A percentile compares a stretch with the other conserved stretches of the same genome.
phyloP scores from a whole-genome alignment of 2,888 invertebrate genomes.

The Dysmachus trigonus region DNA sequence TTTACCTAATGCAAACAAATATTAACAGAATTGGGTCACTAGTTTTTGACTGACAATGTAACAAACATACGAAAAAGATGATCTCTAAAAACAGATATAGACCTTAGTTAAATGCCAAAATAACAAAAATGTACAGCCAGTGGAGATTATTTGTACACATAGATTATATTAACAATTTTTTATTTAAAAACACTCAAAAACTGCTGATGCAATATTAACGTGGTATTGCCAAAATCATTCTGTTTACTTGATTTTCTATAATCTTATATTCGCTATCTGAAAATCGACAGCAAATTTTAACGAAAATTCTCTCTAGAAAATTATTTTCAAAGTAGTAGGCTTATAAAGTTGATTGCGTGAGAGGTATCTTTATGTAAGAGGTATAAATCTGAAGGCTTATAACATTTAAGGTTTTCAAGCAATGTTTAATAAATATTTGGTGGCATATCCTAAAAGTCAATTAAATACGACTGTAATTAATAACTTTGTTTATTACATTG shows the following conservation, averaged over 20 bases:
- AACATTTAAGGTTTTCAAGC: not conserved
- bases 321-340: not conserved
- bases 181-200: too few species aligned
- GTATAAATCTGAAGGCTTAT: not conserved
- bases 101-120: too few species aligned
- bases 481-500: not conserved
- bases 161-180: too few species aligned
- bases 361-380: not conserved
- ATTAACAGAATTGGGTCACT: too few species aligned
- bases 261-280: not conserved
- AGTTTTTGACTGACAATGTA: too few species aligned
- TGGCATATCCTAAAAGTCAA: not conserved
- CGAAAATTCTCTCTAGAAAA: not conserved
- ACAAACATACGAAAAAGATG: too few species aligned
- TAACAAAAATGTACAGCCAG: too few species aligned
- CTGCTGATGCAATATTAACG: too few species aligned
- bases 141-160: too few species aligned
- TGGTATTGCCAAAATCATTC: too few species aligned
- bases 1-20: too few species aligned
- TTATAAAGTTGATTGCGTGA: not conserved
- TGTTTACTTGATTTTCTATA: not conserved
- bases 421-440: not conserved
- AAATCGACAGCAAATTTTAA: not conserved
- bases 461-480: not conserved
- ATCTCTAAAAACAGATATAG: too few species aligned